phyloP scores from a whole-genome alignment of 2,888 invertebrate genomes.

The Polia nebulosa region DNA sequence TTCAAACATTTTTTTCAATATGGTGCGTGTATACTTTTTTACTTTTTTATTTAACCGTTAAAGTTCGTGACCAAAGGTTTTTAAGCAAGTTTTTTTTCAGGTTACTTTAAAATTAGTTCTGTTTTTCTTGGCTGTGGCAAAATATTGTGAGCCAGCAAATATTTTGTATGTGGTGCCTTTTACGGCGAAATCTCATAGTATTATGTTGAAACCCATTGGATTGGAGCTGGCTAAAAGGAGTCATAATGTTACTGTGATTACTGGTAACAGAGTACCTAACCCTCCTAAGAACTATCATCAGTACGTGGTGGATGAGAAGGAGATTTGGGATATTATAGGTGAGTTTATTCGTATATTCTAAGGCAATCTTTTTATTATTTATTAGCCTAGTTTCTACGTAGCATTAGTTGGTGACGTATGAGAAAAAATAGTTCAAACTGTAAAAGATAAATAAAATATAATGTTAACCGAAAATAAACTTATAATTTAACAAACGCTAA shows the following conservation, averaged over 20 bases:
- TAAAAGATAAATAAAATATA: not conserved
- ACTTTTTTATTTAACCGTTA: not conserved
- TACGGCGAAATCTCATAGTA: constrained; percentile 87
- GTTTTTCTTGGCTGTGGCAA: constrained; percentile 46
- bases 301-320: constrained; percentile 78
- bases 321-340: constrained; percentile 86
- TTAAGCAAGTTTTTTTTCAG: constrained; percentile 56
- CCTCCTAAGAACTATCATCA: constrained; percentile 83
- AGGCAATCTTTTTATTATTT: not conserved
- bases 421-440: not conserved
- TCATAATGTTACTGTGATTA: constrained; percentile 89
- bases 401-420: not conserved
- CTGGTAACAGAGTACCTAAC: constrained; percentile 78
- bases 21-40: constrained; percentile 32
- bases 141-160: constrained; percentile 76
- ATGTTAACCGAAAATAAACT: no score
- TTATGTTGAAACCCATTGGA: constrained; percentile 85
- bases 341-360: constrained; percentile 27
- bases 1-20: constrained; percentile 8
- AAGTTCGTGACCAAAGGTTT: not conserved
- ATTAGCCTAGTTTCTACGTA: not conserved
- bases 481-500: no score
- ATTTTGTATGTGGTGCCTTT: constrained; percentile 88
- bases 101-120: constrained; percentile 46
- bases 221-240: constrained; percentile 88